Percentiles rank a stretch among this genome's conserved stretches.
These are phyloP conservation scores for Amphimedon queenslandica DNA, from an alignment of 37 sponge, comb jelly and placozoan genomes.

Conservation along the genomic window DNA sequence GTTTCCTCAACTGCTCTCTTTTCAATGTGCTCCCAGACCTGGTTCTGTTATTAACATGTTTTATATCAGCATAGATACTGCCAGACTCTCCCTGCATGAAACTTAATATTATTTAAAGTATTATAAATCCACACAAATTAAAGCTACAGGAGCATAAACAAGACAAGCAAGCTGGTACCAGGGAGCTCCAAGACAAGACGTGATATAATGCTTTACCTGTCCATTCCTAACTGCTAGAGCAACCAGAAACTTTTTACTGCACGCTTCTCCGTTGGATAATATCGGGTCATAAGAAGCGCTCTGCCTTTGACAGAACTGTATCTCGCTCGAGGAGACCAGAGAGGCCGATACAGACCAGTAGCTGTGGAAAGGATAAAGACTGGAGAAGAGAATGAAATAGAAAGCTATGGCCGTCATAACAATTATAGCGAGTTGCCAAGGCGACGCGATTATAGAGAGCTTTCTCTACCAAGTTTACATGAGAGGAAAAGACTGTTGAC, in stretches of 20 bases:
- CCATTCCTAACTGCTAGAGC: constrained; percentile 66
- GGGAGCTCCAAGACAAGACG: no score
- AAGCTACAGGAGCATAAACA: no score
- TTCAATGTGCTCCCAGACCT: not conserved
- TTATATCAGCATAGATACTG: constrained; percentile 52
- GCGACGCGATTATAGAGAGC: no score
- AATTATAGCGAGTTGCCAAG: no score
- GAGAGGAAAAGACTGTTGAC: no score
- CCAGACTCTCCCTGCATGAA: constrained; percentile 61
- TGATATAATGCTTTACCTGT: constrained; percentile 38
- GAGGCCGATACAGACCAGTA: no score
- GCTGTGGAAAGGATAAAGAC: no score
- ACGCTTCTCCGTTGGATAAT: constrained; percentile 36
- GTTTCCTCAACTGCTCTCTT: constrained; percentile 68
- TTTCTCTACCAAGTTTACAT: no score
- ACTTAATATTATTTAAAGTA: not conserved
- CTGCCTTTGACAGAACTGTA: constrained; percentile 44
- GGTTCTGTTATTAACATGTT: constrained; percentile 41
- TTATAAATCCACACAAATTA: not conserved
- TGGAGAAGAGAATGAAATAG: no score
- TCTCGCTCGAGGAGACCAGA: constrained; percentile 67
- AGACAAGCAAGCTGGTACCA: no score
- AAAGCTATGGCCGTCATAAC: no score
- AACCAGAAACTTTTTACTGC: constrained; percentile 67
- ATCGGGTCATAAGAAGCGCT: constrained; percentile 30